phyloP scores from a whole-genome alignment of 2,888 invertebrate genomes.

The Drosophila colorata region DNA sequence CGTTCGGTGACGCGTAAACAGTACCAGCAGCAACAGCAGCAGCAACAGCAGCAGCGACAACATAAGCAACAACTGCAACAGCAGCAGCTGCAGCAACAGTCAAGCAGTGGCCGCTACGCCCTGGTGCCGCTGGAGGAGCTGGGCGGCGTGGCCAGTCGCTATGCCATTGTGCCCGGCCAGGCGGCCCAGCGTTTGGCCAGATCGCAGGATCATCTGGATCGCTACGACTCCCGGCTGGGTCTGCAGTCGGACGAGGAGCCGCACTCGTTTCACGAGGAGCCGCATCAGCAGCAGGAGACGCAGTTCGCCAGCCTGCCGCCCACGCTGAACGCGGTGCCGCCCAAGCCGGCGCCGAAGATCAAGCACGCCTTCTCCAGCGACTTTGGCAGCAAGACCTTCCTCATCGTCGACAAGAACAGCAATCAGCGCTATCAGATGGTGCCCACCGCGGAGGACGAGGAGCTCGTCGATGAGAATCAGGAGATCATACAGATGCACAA shows the following conservation, averaged over 20 bases:
- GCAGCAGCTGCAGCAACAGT: constrained; percentile 31
- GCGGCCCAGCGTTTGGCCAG: constrained; percentile 84
- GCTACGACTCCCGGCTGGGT: constrained; percentile 64
- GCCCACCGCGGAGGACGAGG: constrained; percentile 88
- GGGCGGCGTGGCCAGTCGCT: constrained; percentile 76
- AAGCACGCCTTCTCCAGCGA: constrained; percentile 85
- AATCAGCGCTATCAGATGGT: constrained; percentile 88
- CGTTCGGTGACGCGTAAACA: constrained; percentile 82
- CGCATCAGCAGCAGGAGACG: constrained; percentile 67
- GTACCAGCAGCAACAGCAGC: constrained; percentile 64
- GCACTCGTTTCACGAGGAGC: constrained; percentile 82
- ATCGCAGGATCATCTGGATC: constrained; percentile 84
- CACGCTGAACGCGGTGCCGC: constrained; percentile 49
- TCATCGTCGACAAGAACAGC: constrained; percentile 86
- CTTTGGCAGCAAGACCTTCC: constrained; percentile 84
- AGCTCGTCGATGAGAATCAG: constrained; percentile 85
- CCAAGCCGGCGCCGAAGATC: constrained; percentile 63
- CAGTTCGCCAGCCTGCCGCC: constrained; percentile 83
- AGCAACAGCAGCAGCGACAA: constrained; percentile 49
- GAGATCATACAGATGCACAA: constrained; percentile 86
- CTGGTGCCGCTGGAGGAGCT: constrained; percentile 86
- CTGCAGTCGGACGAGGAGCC: constrained; percentile 72
- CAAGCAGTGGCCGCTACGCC: constrained; percentile 84
- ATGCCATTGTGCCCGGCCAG: constrained; percentile 83
- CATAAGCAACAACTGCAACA: constrained; percentile 62